phyloP scores from a whole-genome alignment of 1,140 invertebrate genomes.

The Chlorops oryzae region DNA sequence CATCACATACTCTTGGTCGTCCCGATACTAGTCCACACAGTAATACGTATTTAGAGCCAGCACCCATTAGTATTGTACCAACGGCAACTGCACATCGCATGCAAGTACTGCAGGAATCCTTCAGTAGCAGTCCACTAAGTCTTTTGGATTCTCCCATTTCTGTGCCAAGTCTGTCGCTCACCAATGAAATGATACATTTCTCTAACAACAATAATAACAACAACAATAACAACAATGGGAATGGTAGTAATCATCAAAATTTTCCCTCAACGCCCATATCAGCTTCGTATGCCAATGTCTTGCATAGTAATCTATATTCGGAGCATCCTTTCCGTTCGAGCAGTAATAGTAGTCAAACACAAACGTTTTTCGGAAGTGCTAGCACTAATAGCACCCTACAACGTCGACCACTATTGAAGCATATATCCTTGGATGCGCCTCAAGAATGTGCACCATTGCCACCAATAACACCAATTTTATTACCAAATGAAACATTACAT shows the following conservation, averaged over 20 bases:
- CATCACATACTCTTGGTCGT: constrained; percentile 25
- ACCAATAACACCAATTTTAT: constrained; percentile 16
- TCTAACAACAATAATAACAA: constrained; percentile 45
- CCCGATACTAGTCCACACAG: constrained; percentile 25
- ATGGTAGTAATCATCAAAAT: constrained; percentile 48
- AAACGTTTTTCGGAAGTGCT: constrained; percentile 46
- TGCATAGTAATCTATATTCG: constrained; percentile 28
- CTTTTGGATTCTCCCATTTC: constrained; percentile 50
- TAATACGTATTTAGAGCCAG: constrained; percentile 41
- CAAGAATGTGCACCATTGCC: constrained; percentile 44
- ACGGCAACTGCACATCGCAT: constrained; percentile 26
- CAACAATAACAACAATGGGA: constrained; percentile 44
- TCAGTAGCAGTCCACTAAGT: constrained; percentile 29
- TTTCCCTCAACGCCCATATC: constrained; percentile 5
- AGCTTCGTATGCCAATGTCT: constrained; percentile 12
- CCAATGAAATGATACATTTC: constrained; percentile 52
- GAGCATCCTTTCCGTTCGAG: constrained; percentile 33
- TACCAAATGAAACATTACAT: constrained; percentile 22
- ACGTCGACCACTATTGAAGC: constrained; percentile 40
- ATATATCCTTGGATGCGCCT: constrained; percentile 47
- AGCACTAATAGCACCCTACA: constrained; percentile 40
- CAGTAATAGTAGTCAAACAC: constrained; percentile 49
- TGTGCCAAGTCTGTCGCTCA: constrained; percentile 50
- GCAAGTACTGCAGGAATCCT: constrained; percentile 30
- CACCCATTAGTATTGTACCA: constrained; percentile 16